Evolutionary conservation across 1,140 invertebrate species (phyloP).

Genomic region (Pseudomyrmex cubaensis): DNA sequence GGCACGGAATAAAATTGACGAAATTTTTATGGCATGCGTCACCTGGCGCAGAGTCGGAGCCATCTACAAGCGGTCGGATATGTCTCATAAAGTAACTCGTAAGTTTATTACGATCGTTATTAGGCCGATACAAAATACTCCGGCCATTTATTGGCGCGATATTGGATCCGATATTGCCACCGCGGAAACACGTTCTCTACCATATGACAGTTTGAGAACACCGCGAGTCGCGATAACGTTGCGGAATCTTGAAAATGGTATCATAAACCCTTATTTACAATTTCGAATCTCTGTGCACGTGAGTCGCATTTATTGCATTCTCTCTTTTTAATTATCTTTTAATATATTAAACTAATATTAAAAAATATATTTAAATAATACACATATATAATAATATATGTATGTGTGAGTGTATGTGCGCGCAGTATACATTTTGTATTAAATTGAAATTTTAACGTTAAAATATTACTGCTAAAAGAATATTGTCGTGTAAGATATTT

Average conservation of each 20-base stretch:
- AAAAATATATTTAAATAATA: no score
- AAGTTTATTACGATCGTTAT: conserved; percentile 74
- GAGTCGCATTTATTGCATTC: background rate
- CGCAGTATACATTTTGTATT: no score
- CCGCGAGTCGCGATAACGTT: conserved; percentile 5
- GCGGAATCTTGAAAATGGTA: conserved; percentile 22
- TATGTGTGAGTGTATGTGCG: no score
- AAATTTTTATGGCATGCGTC: conserved; percentile 72
- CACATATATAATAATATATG: no score
- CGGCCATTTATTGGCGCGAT: conserved; percentile 68
- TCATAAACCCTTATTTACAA: conserved; percentile 16
- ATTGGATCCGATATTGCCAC: conserved; percentile 66
- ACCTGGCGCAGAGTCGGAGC: conserved; percentile 64
- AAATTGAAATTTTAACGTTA: no score
- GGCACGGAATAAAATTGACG: conserved; percentile 54
- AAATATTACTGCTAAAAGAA: background rate
- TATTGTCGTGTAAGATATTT: background rate
- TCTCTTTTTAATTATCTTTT: no score
- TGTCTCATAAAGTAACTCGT: conserved; percentile 70
- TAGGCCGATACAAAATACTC: conserved; percentile 68
- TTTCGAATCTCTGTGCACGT: background rate
- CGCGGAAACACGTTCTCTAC: conserved; percentile 56
- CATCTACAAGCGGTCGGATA: conserved; percentile 55
- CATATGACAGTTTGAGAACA: conserved; percentile 35
- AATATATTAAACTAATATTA: no score